These are phyloP conservation scores for Spongilla lacustris DNA, from an alignment of 37 sponge, comb jelly and placozoan genomes.

Conservation along the genomic window DNA sequence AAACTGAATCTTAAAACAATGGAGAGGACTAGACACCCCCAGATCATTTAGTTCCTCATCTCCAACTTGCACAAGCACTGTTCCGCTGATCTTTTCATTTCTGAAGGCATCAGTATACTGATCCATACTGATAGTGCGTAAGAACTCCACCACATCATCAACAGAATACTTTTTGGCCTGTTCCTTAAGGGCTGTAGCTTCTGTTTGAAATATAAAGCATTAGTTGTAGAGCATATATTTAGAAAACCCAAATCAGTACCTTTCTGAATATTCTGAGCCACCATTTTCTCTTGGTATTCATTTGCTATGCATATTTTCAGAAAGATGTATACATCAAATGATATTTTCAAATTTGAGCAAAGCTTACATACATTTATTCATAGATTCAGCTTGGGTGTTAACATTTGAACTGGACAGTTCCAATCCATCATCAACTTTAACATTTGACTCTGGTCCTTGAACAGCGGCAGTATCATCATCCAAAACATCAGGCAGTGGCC, in stretches of 20 bases:
- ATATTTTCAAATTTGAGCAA: no score
- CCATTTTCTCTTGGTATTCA: no score
- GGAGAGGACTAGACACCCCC: slow-evolving; percentile 18
- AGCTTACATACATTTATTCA: no score
- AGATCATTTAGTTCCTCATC: slow-evolving; percentile 35
- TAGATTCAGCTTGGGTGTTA: no score
- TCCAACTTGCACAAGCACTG: slow-evolving; percentile 6
- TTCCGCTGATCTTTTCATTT: slow-evolving; percentile 28
- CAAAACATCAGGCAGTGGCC: neutral
- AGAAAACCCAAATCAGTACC: neutral
- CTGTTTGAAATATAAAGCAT: no score
- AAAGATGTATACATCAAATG: no score
- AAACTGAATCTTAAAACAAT: slow-evolving; percentile 1
- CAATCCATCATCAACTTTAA: neutral
- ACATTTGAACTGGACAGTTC: neutral
- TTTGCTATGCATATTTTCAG: no score
- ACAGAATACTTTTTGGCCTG: slow-evolving; percentile 15
- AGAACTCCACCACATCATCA: slow-evolving; percentile 35
- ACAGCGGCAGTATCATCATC: neutral
- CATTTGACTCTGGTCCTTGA: neutral
- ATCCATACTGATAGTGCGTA: slow-evolving; percentile 12
- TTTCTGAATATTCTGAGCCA: neutral
- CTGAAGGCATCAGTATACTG: slow-evolving; percentile 23
- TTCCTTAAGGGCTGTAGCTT: neutral
- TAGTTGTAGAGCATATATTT: neutral